Evolutionary conservation across 2,113 vertebrate genomes (phyloP), one percentile per base, ranked within the genome.

Genomic region (Cynoglossus semilaevis): DNA sequence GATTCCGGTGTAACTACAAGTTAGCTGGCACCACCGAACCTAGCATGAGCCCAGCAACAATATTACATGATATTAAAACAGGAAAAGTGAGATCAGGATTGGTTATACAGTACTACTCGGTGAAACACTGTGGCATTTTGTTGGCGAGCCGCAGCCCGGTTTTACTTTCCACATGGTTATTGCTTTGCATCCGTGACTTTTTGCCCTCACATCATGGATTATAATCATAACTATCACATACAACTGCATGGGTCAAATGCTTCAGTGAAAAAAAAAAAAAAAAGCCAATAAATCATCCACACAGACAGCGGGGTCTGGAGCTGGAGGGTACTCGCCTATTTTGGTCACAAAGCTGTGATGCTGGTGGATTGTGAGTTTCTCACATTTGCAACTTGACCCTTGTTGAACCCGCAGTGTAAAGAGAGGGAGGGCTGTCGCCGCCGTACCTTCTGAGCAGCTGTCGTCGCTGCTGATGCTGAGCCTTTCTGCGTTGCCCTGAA

Each of bases 401-500:
- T 12, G 22, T 17, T 15, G 15, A 52, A 49, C 12, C 18, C 11
- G 9, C 34, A 60, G 13, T 11, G 48, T 53, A 6, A 56, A 15
- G 38, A 45, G 38, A 45, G 19, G 15, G 40, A 29, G n/a, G 7
- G 54, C 9, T 29, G 47, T 0, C 1, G 37, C 13, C 14, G 35
- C 36, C 36, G 36, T 86, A 98, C 96, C 96, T 92, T 98, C 95
- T 10, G 96, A 99, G 87, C 95, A 96, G 17, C 94, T 95, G 86
- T 98, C 95, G 9, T 95, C 94, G 0, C 96, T 99, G 94, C 96
- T 98, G 52, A 99, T 93, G n/a, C 95, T 98, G 74, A 98, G 92
- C 66, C 95, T 88, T 81, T 98, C 96, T 0, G 91, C 90, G 13
- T 92, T 93, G 69, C 91, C 92, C 83, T 93, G 97, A 29, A 98